Percentiles rank a stretch among this genome's conserved stretches.
Evolutionary conservation across 2,113 vertebrate species (phyloP).

Genomic region (Seriola dumerili): DNA sequence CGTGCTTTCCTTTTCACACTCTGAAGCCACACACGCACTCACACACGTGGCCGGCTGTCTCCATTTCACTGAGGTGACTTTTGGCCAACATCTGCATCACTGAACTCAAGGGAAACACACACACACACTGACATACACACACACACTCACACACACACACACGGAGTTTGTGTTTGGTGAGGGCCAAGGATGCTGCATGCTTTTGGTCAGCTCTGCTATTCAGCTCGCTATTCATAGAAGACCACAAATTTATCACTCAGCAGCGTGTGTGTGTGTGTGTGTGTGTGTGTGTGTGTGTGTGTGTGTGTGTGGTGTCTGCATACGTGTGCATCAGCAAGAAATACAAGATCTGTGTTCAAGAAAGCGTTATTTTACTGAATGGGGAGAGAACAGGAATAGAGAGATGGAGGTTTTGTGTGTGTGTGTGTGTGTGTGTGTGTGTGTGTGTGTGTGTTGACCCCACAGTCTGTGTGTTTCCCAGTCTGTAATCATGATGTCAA

Average conservation of each 20-base stretch:
- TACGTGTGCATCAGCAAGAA: conserved; percentile 46
- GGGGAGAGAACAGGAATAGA: conserved; percentile 2
- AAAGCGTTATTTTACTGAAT: conserved; percentile 16
- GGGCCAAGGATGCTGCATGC: conserved; percentile 74
- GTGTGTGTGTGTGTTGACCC: conserved; percentile 16
- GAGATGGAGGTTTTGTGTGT: background rate
- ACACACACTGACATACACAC: conserved; percentile 15
- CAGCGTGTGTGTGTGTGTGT: conserved; percentile 32
- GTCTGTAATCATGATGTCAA: conserved; percentile 70
- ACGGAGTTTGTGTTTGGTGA: conserved; percentile 27
- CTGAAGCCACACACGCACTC: conserved; percentile 5
- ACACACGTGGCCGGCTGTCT: conserved; percentile 54
- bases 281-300: conserved; percentile 3
- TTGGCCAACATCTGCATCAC: conserved; percentile 60
- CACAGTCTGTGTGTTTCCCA: conserved; percentile 20
- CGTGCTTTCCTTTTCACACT: conserved; percentile 28
- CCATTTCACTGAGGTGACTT: conserved; percentile 54
- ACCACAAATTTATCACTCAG: conserved; percentile 79
- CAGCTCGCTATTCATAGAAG: conserved; percentile 80
- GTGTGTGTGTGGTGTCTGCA: conserved; percentile 25
- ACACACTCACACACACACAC: conserved; percentile 35
- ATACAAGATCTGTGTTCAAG: conserved; percentile 11
- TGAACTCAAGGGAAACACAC: conserved; percentile 53
- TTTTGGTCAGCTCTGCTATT: conserved; percentile 77
- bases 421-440: conserved; percentile 24